Percentiles rank a stretch among this genome's conserved stretches.
Conservation (phyloP, 2,888 invertebrate genomes). For the Pyrocoelia pectoralis region DNA sequence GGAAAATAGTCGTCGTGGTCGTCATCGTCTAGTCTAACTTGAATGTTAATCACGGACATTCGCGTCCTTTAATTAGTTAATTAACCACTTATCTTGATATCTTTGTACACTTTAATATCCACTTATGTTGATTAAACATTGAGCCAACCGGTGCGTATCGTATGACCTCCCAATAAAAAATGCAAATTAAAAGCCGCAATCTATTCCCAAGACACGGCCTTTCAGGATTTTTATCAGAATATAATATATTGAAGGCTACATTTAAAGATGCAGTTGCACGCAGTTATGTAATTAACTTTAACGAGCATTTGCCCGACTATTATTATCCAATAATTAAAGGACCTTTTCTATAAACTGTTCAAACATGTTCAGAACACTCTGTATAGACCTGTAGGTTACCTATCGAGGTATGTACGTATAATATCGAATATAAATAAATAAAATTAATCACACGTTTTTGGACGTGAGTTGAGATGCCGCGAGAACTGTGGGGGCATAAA, state of each 20-base stretch:
- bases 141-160: conserved; percentile 22
- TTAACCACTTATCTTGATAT: conserved; percentile 38
- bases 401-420: too few species aligned
- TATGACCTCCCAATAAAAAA: conserved; percentile 17
- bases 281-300: conserved; percentile 7
- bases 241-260: background rate
- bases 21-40: background rate
- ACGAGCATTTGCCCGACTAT: background rate
- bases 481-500: too few species aligned
- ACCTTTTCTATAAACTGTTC: too few species aligned
- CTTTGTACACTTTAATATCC: conserved; percentile 27
- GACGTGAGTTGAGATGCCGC: too few species aligned
- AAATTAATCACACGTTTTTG: too few species aligned
- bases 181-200: conserved; percentile 16
- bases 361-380: too few species aligned
- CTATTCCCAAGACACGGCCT: background rate
- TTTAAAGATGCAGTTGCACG: background rate
- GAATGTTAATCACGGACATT: conserved; percentile 28
- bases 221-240: conserved; percentile 5
- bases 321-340: too few species aligned
- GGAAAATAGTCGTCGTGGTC: too few species aligned
- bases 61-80: conserved; percentile 41
- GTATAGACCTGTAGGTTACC: too few species aligned
- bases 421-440: too few species aligned
- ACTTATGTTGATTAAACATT: conserved; percentile 28